Conservation (phyloP, 2,113 vertebrate species). For the Pelusios castaneus region DNA sequence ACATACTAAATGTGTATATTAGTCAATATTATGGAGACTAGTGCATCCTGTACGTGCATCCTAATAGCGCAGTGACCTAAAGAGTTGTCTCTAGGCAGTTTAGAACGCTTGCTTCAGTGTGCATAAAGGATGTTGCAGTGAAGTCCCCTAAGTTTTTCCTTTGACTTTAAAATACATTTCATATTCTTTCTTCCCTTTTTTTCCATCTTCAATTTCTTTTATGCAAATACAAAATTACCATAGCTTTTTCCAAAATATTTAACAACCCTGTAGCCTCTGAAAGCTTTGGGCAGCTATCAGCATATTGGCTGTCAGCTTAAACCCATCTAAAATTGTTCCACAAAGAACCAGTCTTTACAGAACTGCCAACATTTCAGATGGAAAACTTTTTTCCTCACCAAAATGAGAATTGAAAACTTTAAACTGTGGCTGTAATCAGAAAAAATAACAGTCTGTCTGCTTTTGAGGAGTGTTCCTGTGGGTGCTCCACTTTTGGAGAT, state of each 20-base stretch:
- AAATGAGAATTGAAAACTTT: conserved; percentile 11
- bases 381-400: not conserved
- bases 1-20: too few species aligned
- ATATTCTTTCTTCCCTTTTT: not conserved
- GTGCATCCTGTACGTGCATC: too few species aligned
- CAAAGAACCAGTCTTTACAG: not conserved
- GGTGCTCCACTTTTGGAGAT: too few species aligned
- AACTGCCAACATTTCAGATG: not conserved
- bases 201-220: not conserved
- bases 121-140: accelerated
- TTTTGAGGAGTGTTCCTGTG: too few species aligned
- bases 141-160: too few species aligned
- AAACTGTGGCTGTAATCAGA: not conserved
- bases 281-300: not conserved
- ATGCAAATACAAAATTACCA: not conserved
- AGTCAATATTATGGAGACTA: not conserved
- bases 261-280: not conserved
- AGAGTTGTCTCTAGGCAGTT: not conserved
- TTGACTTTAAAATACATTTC: not conserved
- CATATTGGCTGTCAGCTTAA: conserved; percentile 21
- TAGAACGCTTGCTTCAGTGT: not conserved
- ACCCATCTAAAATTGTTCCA: not conserved
- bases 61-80: too few species aligned
- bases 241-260: not conserved
- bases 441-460: not conserved